Base-by-base conservation (phyloP, 1,140 invertebrate species). In the Parapsyche elsis region DNA sequence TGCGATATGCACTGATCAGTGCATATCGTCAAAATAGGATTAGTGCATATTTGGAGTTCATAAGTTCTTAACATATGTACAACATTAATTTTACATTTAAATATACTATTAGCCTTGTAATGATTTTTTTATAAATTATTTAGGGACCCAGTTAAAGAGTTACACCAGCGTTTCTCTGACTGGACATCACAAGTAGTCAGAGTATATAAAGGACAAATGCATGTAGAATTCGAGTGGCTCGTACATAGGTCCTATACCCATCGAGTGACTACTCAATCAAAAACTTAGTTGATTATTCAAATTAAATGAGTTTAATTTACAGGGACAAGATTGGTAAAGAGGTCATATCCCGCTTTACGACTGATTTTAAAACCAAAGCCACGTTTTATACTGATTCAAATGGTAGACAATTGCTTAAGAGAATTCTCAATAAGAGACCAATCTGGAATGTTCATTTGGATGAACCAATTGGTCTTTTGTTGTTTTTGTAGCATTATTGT, bases 381-480 rank as follows among this genome's bases (percentile, higher is more conserved):
- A 87, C 89, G 0, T 99, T 99, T 86, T 98, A 94, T 85, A 99
- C 98, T 0, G 98, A 99, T 87, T 94, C 96, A 0, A 99, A 99
- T 88, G 98, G 97, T 0, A 89, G 97, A 46, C 95, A 99, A 88
- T 92, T 96, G 86, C 84, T 99, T 30, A 91, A 93, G 83, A 90
- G 97, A 71, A 88, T 90, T 77, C 86, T 92, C 61, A 91, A 98
- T 85, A 91, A 91, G 74, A 87, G 97, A 23, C 92, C 94, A 4
- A 94, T 94, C 0, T 99, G 93, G 93, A 89, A 90, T 45, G 10
- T 94, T 0, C 86, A 89, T 0, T 70, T 97, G 12, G 86, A 90
- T 0, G 94, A 98, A 79, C 88, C 92, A 16, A 88, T 21, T 53
- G 30, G 30, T 4, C 7, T 38, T 38, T 7, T 67, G 21, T 67